Base-by-base conservation (phyloP, 2,797 vertebrate species). In the Labeo calbasu region DNA sequence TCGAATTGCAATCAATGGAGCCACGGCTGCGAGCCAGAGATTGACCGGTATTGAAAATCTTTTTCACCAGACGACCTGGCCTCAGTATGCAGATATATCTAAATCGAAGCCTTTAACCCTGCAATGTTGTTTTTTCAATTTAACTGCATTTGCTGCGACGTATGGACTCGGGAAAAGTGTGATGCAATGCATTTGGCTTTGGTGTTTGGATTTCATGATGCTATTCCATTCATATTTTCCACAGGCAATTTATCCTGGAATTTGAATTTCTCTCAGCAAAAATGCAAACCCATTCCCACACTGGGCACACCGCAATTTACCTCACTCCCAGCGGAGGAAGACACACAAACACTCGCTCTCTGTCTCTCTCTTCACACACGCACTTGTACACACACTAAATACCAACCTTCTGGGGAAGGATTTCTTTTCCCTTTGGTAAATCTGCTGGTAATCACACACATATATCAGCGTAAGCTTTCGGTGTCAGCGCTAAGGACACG, bases 1-100 rank as follows among this genome's bases (percentile, higher is more conserved):
- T 92, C 88, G 90, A 88, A 89, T 91, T 91, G 88, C 89, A 90
- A 93, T 95, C 92, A 91, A 92, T 93, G 89, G 93, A 89, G 80
- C 86, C 84, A 85, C 75, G 87, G 86, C 80, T 79, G 61, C 32
- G 40, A 87, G 89, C 83, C 78, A 9, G 87, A 80, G 70, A 87
- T 87, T 89, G 90, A 90, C 89, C 79, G 15, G 59, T 80, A 79
- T 87, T 72, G 65, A 79, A 79, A 90, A 93, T 92, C 86, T 81
- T 90, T 92, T 86, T 88, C 10, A 48, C 69, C 4, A 7, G 25
- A 12, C 13, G 25, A 78, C 77, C 25, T 61, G 50, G 32, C 32
- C 32, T 36, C 66, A 79, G 77, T 43, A 23, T 72, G 84, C 66
- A 6, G 79, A 76, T 82, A 72, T 46, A 65, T 80, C 86, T 70